These are phyloP conservation scores for Brevimyrus niger DNA, from an alignment of 2,113 vertebrate genomes.

Conservation along the genomic window DNA sequence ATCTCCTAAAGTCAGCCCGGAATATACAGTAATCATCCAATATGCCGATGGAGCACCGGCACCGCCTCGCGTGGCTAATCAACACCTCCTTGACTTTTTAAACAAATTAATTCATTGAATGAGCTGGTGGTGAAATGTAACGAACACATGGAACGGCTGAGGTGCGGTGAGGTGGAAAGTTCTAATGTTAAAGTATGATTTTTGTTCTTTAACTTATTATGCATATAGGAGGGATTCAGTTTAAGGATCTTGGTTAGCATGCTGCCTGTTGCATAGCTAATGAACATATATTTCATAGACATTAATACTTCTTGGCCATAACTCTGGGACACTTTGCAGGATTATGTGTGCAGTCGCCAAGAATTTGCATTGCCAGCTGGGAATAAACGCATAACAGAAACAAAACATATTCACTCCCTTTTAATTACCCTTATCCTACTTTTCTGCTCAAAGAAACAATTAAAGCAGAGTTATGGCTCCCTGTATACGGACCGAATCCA, in stretches of 20 bases:
- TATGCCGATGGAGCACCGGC: background rate
- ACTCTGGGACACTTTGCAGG: conserved; percentile 38
- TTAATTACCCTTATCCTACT: conserved; percentile 39
- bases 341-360: conserved; percentile 45
- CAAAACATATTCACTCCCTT: conserved; percentile 31
- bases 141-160: background rate
- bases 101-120: background rate
- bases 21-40: background rate
- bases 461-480: conserved; percentile 42
- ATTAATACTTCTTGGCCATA: conserved; percentile 1
- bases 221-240: background rate
- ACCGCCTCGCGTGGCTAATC: background rate
- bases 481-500: conserved; percentile 41
- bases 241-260: background rate
- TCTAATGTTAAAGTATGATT: background rate
- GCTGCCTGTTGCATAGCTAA: background rate
- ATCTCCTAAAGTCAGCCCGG: background rate
- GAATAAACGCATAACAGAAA: conserved; percentile 34
- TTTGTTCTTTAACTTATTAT: background rate
- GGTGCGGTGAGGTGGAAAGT: background rate
- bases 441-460: conserved; percentile 39
- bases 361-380: conserved; percentile 42
- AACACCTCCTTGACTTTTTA: background rate
- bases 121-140: background rate
- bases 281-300: background rate